A percentile compares a stretch with the other conserved stretches of the same genome.
These are phyloP conservation scores for Poeciliopsis infans DNA, from an alignment of 2,797 vertebrate species.

Conservation along the genomic window DNA sequence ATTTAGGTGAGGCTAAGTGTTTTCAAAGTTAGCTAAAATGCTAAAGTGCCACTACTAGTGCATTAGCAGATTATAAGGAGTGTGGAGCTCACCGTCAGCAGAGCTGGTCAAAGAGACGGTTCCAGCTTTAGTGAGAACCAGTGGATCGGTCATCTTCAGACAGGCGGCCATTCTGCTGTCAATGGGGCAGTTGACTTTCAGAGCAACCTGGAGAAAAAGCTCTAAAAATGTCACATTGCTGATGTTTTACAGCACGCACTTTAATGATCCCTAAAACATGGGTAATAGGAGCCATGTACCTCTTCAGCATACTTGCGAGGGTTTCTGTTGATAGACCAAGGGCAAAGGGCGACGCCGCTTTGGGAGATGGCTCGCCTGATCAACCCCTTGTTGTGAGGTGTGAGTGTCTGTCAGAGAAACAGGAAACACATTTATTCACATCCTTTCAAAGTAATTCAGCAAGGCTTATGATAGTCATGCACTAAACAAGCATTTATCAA, in stretches of 20 bases:
- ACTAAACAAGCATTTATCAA: too few relatives aligned
- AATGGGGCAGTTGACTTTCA: conserved; percentile 84
- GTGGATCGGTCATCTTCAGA: conserved; percentile 82
- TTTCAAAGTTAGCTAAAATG: too few relatives aligned
- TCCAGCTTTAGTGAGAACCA: conserved; percentile 81
- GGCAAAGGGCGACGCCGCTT: conserved; percentile 85
- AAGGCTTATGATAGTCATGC: too few relatives aligned
- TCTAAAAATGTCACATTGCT: background rate
- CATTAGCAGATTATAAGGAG: background rate
- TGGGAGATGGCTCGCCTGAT: conserved; percentile 92
- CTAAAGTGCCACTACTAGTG: too few relatives aligned
- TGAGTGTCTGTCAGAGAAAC: conserved; percentile 79
- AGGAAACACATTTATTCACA: background rate
- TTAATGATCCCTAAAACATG: background rate
- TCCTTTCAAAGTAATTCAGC: background rate
- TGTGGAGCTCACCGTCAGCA: conserved; percentile 60
- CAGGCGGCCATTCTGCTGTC: conserved; percentile 82
- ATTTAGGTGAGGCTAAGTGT: too few relatives aligned
- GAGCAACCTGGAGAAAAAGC: conserved; percentile 53
- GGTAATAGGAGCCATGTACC: conserved; percentile 67
- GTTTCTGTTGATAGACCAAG: conserved; percentile 88
- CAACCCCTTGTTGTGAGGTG: conserved; percentile 89
- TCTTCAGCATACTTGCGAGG: conserved; percentile 82
- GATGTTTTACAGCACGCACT: background rate
- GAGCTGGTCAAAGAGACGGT: conserved; percentile 57